Base-by-base conservation (phyloP, 2,113 vertebrate species). In the Pongo pygmaeus region DNA sequence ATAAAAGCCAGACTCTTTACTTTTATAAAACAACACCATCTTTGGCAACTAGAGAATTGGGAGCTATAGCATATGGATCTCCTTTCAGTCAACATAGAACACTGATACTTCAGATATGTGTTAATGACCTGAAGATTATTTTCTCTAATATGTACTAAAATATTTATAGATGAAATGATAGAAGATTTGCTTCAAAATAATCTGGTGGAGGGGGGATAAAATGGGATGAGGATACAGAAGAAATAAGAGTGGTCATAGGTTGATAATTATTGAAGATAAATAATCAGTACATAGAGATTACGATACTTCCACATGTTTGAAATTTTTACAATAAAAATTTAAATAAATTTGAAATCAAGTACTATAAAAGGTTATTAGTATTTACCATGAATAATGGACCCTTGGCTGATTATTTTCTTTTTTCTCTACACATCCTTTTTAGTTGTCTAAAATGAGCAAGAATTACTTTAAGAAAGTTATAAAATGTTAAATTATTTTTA, bases 11-110 rank as follows among this genome's bases (percentile, higher is more conserved):
- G 87, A 93, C 77, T 96, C 35, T 89, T 93, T 75, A 84, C 78
- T 97, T 95, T 92, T 72, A 85, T 96, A 89, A 83, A 74, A 86
- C 87, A 95, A 93, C 79, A 95, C 87, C 84, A 96, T 85, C 72
- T 89, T 92, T 89, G 94, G 87, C 92, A 97, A 95, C 64, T 81
- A 83, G 35, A 89, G 79, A 92, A 95, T 89, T 95, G 67, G 72
- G 52, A 93, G 74, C 20, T 35, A n/a, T 59, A 89, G 78, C 93
- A 92, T 83, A 77, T 64, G 90, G 83, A 94, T 88, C 40, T 89
- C 81, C 93, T 72, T 94, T 93, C 43, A 89, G 64, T 91, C 52
- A 64, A 72, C 40, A 89, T 0, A 91, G 77, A 93, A 92, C 69
- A 93, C 59, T 69, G 46, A 50, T 74, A 93, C 75, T 84, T 91